A percentile compares a stretch with the other conserved stretches of the same genome.
These are phyloP conservation scores for Telenomus remus DNA, from an alignment of 1,140 invertebrate species.

Conservation along the genomic window DNA sequence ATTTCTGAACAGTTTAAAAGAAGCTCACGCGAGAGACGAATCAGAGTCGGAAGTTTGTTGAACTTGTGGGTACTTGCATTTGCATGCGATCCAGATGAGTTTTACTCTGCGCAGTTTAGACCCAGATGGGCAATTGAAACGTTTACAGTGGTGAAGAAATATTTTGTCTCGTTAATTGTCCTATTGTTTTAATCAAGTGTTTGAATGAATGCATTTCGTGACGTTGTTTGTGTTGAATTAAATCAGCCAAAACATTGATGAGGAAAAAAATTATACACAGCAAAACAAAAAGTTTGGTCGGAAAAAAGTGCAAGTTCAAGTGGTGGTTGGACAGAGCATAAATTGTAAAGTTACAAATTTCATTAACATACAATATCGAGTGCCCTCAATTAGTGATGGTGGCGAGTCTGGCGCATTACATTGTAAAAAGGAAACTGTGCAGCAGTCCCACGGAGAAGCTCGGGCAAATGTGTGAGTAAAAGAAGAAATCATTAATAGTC, in stretches of 20 bases:
- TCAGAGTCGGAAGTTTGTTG: conserved; percentile 2
- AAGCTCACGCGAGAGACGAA: conserved; percentile 15
- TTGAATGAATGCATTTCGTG: no score
- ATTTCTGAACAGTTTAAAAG: conserved; percentile 20
- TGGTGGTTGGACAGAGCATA: neutral
- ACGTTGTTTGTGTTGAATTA: no score
- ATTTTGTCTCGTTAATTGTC: no score
- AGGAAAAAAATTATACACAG: no score
- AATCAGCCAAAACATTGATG: no score
- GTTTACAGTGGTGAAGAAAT: no score
- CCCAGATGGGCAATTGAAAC: no score
- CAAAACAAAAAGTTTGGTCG: no score
- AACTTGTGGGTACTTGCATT: neutral
- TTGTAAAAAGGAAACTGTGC: conserved; percentile 1
- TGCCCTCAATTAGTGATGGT: conserved; percentile 10
- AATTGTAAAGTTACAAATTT: no score
- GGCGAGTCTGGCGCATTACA: conserved; percentile 19
- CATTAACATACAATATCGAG: no score
- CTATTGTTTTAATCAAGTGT: no score
- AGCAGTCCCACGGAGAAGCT: neutral
- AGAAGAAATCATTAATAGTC: conserved; percentile 1
- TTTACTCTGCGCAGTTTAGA: no score
- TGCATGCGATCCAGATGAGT: neutral
- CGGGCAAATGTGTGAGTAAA: conserved; percentile 12
- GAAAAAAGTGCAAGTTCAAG: neutral